Evolutionary conservation across 2,888 invertebrate species (phyloP).

Genomic region (Euphydryas editha): DNA sequence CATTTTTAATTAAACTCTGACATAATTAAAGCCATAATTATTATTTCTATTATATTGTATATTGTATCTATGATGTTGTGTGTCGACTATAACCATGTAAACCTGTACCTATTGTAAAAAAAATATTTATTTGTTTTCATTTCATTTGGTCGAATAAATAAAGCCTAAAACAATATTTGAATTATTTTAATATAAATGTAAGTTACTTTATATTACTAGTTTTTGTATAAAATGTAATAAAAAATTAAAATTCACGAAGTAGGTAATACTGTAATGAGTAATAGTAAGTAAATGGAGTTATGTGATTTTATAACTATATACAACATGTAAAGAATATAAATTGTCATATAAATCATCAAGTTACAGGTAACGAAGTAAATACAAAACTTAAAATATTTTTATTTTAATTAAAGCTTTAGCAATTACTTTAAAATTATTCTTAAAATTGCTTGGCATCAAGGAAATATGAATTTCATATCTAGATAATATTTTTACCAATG

Average conservation of each 20-base stretch:
- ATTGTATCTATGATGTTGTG: no score
- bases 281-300: background rate
- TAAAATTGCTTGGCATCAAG: slow-evolving; percentile 5
- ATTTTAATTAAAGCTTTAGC: slow-evolving; percentile 4
- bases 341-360: background rate
- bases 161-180: no score
- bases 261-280: background rate
- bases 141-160: no score
- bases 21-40: no score
- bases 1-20: no score
- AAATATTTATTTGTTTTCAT: no score
- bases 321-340: background rate
- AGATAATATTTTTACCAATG: background rate
- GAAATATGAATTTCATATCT: slow-evolving; percentile 5
- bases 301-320: background rate
- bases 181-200: no score
- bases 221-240: no score
- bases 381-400: background rate
- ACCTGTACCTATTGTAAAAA: no score
- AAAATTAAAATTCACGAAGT: background rate
- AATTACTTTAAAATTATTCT: background rate
- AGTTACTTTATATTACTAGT: no score
- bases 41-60: no score
- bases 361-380: background rate
- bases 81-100: no score